phyloP scores from a whole-genome alignment of 2,888 invertebrate genomes.

The Alsophila aescularia region DNA sequence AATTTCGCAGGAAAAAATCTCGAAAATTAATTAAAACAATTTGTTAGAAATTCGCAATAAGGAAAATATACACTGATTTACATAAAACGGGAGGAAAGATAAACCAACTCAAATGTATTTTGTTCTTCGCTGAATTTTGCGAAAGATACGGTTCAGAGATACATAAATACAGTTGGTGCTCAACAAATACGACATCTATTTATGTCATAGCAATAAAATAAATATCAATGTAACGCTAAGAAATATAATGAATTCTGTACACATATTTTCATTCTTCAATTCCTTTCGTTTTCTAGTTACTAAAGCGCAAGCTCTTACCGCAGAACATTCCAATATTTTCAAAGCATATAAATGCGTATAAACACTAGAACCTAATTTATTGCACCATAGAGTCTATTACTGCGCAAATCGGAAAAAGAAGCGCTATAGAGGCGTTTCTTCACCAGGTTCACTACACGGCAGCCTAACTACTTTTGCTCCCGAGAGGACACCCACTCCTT shows the following conservation, averaged over 20 bases:
- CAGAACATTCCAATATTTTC: conserved; percentile 51
- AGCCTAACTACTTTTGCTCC: conserved; percentile 74
- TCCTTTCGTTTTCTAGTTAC: conserved; percentile 42
- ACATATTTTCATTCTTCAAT: conserved; percentile 31
- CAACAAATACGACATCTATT: background rate
- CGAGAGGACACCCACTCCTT: conserved; percentile 76
- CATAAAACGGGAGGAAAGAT: conserved; percentile 12
- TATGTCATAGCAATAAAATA: background rate
- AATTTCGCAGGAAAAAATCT: conserved; percentile 4
- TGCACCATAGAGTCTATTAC: conserved; percentile 72
- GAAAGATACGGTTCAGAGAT: conserved; percentile 3
- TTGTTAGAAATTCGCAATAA: background rate
- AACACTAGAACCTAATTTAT: conserved; percentile 58
- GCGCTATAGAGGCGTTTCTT: conserved; percentile 79
- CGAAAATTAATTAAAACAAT: conserved; percentile 1
- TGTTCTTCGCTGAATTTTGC: conserved; percentile 5
- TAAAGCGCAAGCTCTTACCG: conserved; percentile 59
- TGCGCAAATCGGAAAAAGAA: conserved; percentile 49
- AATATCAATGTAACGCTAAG: background rate
- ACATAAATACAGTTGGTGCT: background rate
- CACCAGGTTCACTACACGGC: conserved; percentile 68
- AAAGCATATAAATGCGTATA: conserved; percentile 57
- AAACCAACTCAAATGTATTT: conserved; percentile 9
- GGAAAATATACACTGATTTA: conserved; percentile 10
- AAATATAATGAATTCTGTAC: background rate